Base-by-base conservation (phyloP, 2,797 vertebrate genomes). In the Eupleurogrammus muticus region DNA sequence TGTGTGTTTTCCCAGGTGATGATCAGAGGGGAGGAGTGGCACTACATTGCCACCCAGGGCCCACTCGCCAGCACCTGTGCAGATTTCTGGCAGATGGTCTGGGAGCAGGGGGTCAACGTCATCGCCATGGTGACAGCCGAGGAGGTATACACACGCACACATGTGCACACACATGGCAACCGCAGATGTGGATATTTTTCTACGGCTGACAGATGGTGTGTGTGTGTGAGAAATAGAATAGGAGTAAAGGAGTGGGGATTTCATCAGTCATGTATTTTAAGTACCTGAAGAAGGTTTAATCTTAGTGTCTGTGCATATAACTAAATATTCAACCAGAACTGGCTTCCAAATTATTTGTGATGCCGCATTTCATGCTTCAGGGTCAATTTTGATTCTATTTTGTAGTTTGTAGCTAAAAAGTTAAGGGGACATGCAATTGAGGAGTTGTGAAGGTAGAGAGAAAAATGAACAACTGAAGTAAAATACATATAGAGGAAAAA, bases 31-130 rank as follows among this genome's bases (percentile, higher is more conserved):
- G 96, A 97, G 80, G 96, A 99, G 79, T 98, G 97, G 97, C 96
- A 98, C 86, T 99, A 99, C 87, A 97, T 99, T 1, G 96, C 97
- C 77, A 98, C 98, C 9, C 98, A 99, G 89, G 97, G 97, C 32
- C 97, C 98, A 4, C 90, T 99, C 64, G 95, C 97, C 35, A 96
- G 96, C 87, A 99, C 98, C 0, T 97, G 96, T 83, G 97, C 96
- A 1, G 97, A 99, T 88, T 99, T 99, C 93, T 99, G 98, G 98
- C 98, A 99, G 94, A 99, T 99, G 98, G 96, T 99, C 47, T 99
- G 98, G 98, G 97, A 99, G 86, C 97, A 99, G 86, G 96, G 97
- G 17, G 97, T 96, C 81, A 99, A 97, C 53, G 97, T 99, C 75
- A 99, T 99, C 36, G 98, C 97, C 87, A 99, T 99, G 97, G 96